Evolutionary conservation across 2,113 vertebrate genomes (phyloP), one percentile per base, ranked within the genome.

Genomic region (Platichthys stellatus): DNA sequence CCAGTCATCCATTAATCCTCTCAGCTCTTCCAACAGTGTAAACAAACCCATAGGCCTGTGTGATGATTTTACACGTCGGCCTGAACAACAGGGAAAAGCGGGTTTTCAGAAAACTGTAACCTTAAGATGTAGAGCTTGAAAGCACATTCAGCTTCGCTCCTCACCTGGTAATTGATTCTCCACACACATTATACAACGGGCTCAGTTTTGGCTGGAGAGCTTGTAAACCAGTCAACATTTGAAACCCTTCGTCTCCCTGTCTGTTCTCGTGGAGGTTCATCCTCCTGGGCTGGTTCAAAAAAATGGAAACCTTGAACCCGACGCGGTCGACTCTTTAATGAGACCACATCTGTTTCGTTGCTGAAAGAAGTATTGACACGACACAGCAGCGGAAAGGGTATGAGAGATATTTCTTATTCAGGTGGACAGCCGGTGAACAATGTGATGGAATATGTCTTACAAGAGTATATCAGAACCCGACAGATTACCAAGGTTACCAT

Each of bases 371-470:
- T 45, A 86, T 8, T 70, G 45, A 77, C 68, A 79, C 60, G 40
- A 84, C 72, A 80, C 73, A 74, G 64, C 69, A 68, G 61, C 2
- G 40, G 73, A 85, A 56, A 3, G 74, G 69, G 82, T 86, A 82
- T 73, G 74, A 88, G 81, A 90, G 78, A 83, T 69, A 71, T 73
- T 90, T 88, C 75, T 89, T 92, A 89, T 92, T 92, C 70, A 74
- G 74, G 70, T 89, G 73, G 84, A 83, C 82, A 90, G 79, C 79
- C 91, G 75, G 79, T 72, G 47, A 85, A 72, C 78, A 61, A 58
- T 68, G 54, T 60, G 58, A 87, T 68, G 75, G 78, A 87, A 86
- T 69, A 86, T 10, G 56, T 81, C 63, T 79, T 79, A 89, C 86
- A 93, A 51, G 49, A 66, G 49, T 10, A 78, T 4, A 79, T 78